Evolutionary conservation across 2,888 invertebrate genomes (phyloP).

Genomic region (Melikaiella ostensackeni): DNA sequence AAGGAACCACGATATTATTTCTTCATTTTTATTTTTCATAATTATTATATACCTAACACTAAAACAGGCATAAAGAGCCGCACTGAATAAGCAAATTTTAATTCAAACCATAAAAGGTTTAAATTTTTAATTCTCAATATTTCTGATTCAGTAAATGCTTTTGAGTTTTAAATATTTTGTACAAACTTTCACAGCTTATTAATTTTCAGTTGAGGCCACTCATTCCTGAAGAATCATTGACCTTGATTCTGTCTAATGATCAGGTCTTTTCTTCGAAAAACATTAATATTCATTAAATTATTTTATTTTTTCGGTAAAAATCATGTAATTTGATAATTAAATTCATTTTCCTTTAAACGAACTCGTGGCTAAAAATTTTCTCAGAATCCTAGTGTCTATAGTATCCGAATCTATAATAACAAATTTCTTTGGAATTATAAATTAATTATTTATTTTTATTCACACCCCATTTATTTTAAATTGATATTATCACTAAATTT

Average conservation of each 20-base stretch:
- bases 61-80: no score
- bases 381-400: not conserved
- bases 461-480: not conserved
- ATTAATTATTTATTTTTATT: not conserved
- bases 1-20: not conserved
- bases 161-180: no score
- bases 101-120: no score
- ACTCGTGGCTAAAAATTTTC: not conserved
- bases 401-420: not conserved
- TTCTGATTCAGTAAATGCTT: no score
- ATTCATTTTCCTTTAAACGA: not conserved
- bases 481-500: not conserved
- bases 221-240: no score
- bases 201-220: no score
- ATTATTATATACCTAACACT: no score
- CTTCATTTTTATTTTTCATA: not conserved
- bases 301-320: not conserved
- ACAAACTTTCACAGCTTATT: no score
- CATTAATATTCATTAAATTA: not conserved
- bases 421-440: not conserved
- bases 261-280: no score
- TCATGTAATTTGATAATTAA: not conserved
- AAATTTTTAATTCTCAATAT: not conserved
- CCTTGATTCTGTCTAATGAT: no score
- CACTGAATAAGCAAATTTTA: no score